These are phyloP conservation scores for Tetanocera ferruginea DNA, from an alignment of 2,888 invertebrate species.

Conservation along the genomic window DNA sequence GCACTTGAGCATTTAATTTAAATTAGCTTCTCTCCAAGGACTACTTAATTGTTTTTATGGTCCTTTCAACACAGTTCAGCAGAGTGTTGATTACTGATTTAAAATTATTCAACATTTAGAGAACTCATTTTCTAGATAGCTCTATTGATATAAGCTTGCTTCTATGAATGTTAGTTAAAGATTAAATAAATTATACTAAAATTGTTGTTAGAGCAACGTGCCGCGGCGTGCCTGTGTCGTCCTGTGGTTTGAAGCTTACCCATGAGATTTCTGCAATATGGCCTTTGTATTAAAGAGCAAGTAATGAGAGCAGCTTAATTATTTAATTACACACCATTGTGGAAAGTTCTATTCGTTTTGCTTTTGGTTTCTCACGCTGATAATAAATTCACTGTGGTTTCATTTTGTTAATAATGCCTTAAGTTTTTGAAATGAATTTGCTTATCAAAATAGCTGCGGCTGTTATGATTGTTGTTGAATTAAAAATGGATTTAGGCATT, in stretches of 20 bases:
- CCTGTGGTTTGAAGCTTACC: neutral
- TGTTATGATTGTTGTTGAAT: no score
- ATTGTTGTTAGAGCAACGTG: neutral
- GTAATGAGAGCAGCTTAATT: no score
- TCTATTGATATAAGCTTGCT: neutral
- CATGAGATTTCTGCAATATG: neutral
- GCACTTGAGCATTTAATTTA: constrained; percentile 18
- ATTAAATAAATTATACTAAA: no score
- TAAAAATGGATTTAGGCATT: no score
- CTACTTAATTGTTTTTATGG: neutral
- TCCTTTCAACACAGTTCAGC: neutral
- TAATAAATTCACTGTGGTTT: no score
- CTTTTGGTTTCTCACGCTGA: no score
- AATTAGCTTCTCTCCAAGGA: constrained; percentile 7
- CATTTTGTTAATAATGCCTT: no score
- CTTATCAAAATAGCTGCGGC: no score
- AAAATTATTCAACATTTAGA: neutral
- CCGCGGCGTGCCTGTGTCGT: neutral
- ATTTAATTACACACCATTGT: no score
- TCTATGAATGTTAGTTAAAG: neutral
- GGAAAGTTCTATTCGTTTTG: no score
- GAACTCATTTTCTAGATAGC: neutral
- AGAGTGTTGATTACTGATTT: neutral
- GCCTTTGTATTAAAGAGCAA: no score
- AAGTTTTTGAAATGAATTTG: no score